Base-by-base conservation (phyloP, 2,888 invertebrate genomes). In the Willowsia nigromaculata region DNA sequence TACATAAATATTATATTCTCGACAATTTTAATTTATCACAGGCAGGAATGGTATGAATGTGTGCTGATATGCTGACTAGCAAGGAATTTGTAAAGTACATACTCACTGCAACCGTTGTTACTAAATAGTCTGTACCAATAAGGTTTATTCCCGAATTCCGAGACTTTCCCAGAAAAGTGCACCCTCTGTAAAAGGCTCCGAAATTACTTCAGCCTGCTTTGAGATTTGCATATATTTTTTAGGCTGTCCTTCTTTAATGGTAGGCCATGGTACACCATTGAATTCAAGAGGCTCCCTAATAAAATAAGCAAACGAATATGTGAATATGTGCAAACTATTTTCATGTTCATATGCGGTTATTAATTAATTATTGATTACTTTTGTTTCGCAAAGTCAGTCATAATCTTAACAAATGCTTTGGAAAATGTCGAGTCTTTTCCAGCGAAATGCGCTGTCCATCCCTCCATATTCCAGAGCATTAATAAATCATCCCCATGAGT, bases 171-270 rank as follows among this genome's bases (percentile, higher is more conserved):
- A 71, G 56, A 90, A 90, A 0, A 22, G 2, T 18, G 86, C 33
- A 47, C 65, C 6, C 22, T 53, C 43, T 15, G 13, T 11, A 53
- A 88, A 90, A 13, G 90, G 90, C 25, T 90, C 85, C 0, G 11
- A 9, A 50, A 90, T 85, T 7, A 85, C 65, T 80, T 47, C 30
- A 15, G 65, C 15, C 11, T 53, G 0, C 4, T 25, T 33, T 3
- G 22, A 30, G 27, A 90, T n/a, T 18, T 83, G 7, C 90, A 90
- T 90, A 25, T 43, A 86, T 11, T 68, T 0, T 27, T 76, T 33
- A 74, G 18, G 53, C 13, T 6, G 5, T 27, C 11, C 59, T 18
- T 7, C 3, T 22, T 22, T 7, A 18, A 59, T 4, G 4, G 22
- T n/a, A 3, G 59, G 27, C 59, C 59, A 59, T 7, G 59, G 4